Base-by-base conservation (phyloP, 2,797 vertebrate genomes). In the Peromyscus eremicus region DNA sequence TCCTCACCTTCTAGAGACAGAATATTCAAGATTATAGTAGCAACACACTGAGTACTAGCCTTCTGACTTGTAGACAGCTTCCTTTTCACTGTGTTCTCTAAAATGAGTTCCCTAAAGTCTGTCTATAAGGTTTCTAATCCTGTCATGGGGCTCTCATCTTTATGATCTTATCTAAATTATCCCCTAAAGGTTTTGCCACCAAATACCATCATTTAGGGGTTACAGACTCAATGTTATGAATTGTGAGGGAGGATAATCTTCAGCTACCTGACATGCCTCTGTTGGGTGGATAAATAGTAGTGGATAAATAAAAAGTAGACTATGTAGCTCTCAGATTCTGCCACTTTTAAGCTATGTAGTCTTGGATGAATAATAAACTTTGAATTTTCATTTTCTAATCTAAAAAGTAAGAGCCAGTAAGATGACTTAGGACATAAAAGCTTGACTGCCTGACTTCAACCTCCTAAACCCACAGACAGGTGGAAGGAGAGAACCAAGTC, bases 301-400 rank as follows among this genome's bases (percentile, higher is more conserved):
- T 64, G 25, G 25, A 73, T 40, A 40, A 23, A 73, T 40, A 40
- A 37, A 73, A 73, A 73, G 19, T 62, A 89, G 40, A 83, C 8
- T 84, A 17, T n/a, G 11, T 80, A 90, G 37, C 34, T 13, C 80
- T 43, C 75, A 80, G 3, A 92, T 92, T 76, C 57, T 49, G 73
- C 12, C 17, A 64, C 12, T 55, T 57, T 40, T 55, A 75, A 82
- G n/a, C 17, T 87, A 12, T 52, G 14, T 64, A 90, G 17, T 46
- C 17, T 94, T 88, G 25, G 9, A 60, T n/a, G 29, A 93, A 90
- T 64, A 91, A 86, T 10, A 1, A 25, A 60, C 89, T 93, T 91
- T 57, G n/a, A 64, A 37, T 64, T 85, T 91, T 91, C 62, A 27
- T 19, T 89, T 91, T 6, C 37, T 83, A 79, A 83, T 14, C 66